Conservation (phyloP, 2,797 vertebrate genomes). For the Aeoliscus strigatus region DNA sequence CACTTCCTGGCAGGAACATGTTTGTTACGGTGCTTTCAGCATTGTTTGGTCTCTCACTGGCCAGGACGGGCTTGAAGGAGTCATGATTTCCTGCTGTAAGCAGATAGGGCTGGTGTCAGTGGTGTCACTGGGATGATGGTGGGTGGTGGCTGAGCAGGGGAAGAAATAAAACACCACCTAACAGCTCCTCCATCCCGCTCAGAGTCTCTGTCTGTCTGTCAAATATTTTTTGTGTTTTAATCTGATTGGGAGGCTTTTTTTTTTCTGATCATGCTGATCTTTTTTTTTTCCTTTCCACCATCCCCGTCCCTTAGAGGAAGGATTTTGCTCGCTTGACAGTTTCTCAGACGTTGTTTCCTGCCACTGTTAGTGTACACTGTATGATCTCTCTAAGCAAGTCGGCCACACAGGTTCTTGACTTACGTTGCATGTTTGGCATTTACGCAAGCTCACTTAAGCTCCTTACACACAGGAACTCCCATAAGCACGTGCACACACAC, state of each 20-base stretch:
- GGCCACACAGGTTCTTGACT: conserved; percentile 58
- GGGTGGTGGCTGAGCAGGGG: conserved; percentile 33
- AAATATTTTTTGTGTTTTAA: too few relatives aligned
- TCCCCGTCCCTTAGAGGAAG: too few relatives aligned
- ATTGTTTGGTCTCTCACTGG: conserved; percentile 52
- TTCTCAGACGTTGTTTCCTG: conserved; percentile 40
- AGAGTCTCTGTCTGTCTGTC: too few relatives aligned
- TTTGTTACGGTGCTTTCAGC: conserved; percentile 26
- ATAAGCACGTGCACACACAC: conserved; percentile 49
- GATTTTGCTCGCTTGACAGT: too few relatives aligned
- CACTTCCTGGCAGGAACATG: conserved; percentile 24
- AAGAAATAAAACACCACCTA: conserved; percentile 55
- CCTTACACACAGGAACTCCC: conserved; percentile 67
- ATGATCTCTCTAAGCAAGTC: conserved; percentile 23
- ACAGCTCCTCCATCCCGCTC: conserved; percentile 54
- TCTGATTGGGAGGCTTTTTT: too few relatives aligned
- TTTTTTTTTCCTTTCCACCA: too few relatives aligned
- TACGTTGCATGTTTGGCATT: conserved; percentile 47
- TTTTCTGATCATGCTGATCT: too few relatives aligned
- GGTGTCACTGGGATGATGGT: conserved; percentile 45
- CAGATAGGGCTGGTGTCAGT: conserved; percentile 50
- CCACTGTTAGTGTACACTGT: conserved; percentile 61
- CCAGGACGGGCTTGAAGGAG: conserved; percentile 62
- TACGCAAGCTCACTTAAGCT: conserved; percentile 54
- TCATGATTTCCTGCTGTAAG: conserved; percentile 75